phyloP scores from a whole-genome alignment of 2,888 invertebrate genomes.

The Eurytoma californica region DNA sequence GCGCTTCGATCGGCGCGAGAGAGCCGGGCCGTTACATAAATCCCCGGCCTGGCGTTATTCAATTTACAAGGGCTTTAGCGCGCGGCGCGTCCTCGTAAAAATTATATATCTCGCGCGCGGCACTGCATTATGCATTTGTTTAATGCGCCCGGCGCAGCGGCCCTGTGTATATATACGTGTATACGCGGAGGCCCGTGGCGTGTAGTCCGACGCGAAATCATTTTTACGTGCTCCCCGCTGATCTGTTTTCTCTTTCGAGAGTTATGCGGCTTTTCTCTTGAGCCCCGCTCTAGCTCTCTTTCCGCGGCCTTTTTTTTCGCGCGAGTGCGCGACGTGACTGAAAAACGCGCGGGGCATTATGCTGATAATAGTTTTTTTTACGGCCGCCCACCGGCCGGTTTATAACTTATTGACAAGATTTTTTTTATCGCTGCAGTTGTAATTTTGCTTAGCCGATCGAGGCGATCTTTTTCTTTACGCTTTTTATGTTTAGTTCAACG shows the following conservation, averaged over 20 bases:
- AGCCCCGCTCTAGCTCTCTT: background rate
- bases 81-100: conserved; percentile 49
- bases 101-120: conserved; percentile 54
- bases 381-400: no score
- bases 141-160: conserved; percentile 46
- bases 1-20: conserved; percentile 20
- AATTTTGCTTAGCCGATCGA: no score
- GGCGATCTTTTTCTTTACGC: no score
- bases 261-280: conserved; percentile 27
- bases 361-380: conserved; percentile 22
- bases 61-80: conserved; percentile 60
- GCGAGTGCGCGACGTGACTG: conserved; percentile 18
- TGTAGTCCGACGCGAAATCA: conserved; percentile 42
- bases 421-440: no score
- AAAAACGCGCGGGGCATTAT: conserved; percentile 11
- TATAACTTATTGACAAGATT: no score
- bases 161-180: no score
- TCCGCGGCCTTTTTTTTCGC: background rate
- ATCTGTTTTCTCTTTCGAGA: conserved; percentile 37
- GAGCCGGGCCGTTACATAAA: conserved; percentile 57
- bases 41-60: conserved; percentile 58
- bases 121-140: conserved; percentile 56
- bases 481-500: background rate
- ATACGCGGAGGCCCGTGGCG: background rate
- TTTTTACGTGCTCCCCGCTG: conserved; percentile 32